Percentiles rank a stretch among this genome's conserved stretches.
Evolutionary conservation across 2,888 invertebrate genomes (phyloP).

Genomic region (Pristionchus arcanus): DNA sequence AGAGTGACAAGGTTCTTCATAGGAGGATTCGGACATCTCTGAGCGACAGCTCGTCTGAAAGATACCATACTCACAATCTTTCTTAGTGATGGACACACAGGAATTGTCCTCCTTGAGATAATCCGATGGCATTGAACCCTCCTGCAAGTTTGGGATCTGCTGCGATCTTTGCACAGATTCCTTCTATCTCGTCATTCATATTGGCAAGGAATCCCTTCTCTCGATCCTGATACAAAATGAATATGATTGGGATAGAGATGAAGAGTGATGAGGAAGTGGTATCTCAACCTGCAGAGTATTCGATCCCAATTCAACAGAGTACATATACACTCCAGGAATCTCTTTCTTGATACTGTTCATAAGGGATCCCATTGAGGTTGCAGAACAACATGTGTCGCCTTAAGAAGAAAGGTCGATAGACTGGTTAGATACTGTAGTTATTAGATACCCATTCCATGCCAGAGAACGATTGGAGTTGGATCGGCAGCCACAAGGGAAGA

Average conservation of each 20-base stretch:
- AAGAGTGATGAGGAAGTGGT: background rate
- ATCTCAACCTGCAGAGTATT: constrained; percentile 76
- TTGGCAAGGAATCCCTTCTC: constrained; percentile 81
- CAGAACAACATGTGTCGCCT: constrained; percentile 95
- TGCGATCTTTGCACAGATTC: constrained; percentile 85
- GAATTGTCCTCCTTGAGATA: constrained; percentile 97
- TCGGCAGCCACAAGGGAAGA: constrained; percentile 2
- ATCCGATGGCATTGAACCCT: constrained; percentile 96
- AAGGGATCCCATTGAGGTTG: constrained; percentile 90
- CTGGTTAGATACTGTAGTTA: constrained; percentile 44
- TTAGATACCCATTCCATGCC: constrained; percentile 95
- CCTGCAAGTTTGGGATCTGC: constrained; percentile 85
- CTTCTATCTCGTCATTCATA: constrained; percentile 82
- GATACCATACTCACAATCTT: background rate
- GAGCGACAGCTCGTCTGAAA: constrained; percentile 91
- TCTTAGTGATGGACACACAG: constrained; percentile 85
- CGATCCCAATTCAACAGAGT: constrained; percentile 89
- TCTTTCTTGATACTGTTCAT: constrained; percentile 86
- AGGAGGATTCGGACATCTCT: constrained; percentile 90
- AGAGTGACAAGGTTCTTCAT: constrained; percentile 91
- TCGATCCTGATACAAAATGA: constrained; percentile 79
- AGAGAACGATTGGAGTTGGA: constrained; percentile 87
- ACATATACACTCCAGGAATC: constrained; percentile 89
- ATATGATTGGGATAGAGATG: too few relatives aligned
- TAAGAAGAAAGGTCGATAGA: constrained; percentile 70